Percentiles rank a stretch among this genome's conserved stretches.
These are phyloP conservation scores for Vimba vimba DNA, from an alignment of 2,113 vertebrate species.

Conservation along the genomic window DNA sequence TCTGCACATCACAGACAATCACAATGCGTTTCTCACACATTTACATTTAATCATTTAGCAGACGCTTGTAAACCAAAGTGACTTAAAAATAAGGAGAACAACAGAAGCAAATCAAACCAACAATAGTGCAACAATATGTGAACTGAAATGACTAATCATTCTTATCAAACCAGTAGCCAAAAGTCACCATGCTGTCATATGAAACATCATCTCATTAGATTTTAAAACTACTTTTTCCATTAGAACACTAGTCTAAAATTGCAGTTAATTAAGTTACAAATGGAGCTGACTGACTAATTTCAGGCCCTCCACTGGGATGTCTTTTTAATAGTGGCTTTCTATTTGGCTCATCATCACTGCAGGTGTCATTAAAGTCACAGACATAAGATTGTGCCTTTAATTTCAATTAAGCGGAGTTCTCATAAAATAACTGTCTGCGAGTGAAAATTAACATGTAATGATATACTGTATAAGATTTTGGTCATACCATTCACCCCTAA, in stretches of 20 bases:
- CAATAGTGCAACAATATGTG: too few species aligned
- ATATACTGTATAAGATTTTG: too few species aligned
- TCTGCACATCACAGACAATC: neutral
- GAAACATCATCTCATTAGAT: neutral
- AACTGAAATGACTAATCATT: neutral
- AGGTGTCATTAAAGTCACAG: neutral
- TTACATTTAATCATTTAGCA: neutral
- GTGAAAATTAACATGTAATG: too few species aligned
- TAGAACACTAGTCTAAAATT: too few species aligned
- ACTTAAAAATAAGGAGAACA: too few species aligned
- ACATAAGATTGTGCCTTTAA: neutral
- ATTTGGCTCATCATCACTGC: neutral
- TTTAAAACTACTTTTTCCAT: too few species aligned
- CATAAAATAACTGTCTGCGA: neutral
- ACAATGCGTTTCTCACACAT: neutral
- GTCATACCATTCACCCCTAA: too few species aligned
- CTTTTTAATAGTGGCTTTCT: neutral
- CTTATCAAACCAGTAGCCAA: neutral
- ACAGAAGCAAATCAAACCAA: too few species aligned
- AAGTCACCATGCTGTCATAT: neutral
- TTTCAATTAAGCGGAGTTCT: neutral
- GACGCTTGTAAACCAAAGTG: too few species aligned
- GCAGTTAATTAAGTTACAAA: too few species aligned
- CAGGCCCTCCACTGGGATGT: too few species aligned
- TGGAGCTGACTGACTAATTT: too few species aligned